A percentile compares a stretch with the other conserved stretches of the same genome.
phyloP scores from a whole-genome alignment of 2,113 vertebrate genomes.

The Pycnonotus jocosus region DNA sequence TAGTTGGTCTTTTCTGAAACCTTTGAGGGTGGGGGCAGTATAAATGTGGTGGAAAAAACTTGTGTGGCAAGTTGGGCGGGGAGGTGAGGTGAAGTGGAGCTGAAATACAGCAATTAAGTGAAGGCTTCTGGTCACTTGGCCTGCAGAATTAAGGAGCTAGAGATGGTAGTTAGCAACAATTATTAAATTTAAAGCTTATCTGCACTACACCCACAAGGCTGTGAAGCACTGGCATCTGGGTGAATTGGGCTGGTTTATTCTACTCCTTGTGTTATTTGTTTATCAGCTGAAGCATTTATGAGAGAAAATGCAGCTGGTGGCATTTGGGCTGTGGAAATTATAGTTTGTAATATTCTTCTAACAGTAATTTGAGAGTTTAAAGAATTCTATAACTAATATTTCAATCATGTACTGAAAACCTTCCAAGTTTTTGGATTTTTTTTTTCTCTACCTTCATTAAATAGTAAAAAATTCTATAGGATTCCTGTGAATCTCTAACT shows the following conservation, averaged over 20 bases:
- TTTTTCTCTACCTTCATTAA: not conserved
- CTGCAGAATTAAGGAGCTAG: not conserved
- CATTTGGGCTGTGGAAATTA: not conserved
- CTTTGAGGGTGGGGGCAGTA: not conserved
- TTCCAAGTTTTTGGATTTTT: not conserved
- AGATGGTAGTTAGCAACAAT: not conserved
- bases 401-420: not conserved
- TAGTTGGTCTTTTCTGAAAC: not conserved
- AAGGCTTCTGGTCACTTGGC: not conserved
- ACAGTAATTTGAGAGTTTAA: not conserved
- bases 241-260: not conserved
- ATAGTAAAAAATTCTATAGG: not conserved
- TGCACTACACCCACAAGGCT: not conserved
- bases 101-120: not conserved
- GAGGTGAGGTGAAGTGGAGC: not conserved
- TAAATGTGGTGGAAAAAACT: not conserved
- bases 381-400: not conserved
- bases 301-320: slow-evolving; percentile 1
- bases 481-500: not conserved
- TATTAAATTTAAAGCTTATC: not conserved
- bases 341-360: not conserved
- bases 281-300: not conserved
- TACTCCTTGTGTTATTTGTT: not conserved
- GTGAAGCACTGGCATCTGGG: not conserved
- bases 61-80: not conserved